These are phyloP conservation scores for Mus minutoides DNA, from an alignment of 2,797 vertebrate species.

Conservation along the genomic window DNA sequence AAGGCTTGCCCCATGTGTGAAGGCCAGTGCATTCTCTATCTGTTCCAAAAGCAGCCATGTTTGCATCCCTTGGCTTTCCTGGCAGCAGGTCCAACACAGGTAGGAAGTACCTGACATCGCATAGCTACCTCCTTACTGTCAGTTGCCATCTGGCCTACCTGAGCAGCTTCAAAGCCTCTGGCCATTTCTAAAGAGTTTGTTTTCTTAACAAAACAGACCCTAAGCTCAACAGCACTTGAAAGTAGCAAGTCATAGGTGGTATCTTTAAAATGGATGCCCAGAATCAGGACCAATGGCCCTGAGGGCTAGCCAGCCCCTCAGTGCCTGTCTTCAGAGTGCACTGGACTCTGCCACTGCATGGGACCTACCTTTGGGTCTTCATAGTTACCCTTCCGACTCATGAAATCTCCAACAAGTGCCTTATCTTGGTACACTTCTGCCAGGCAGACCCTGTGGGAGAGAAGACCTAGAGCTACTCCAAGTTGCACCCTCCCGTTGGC, in stretches of 20 bases:
- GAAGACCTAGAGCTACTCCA: background rate
- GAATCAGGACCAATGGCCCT: background rate
- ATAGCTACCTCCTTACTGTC: background rate
- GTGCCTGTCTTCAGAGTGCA: background rate
- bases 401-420: conserved; percentile 89
- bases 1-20: rapidly evolving
- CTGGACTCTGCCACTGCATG: rapidly evolving
- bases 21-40: background rate
- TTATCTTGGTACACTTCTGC: conserved; percentile 97
- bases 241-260: background rate
- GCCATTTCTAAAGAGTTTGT: background rate
- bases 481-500: background rate
- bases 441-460: conserved; percentile 93
- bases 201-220: background rate
- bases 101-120: background rate
- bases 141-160: background rate
- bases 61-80: background rate
- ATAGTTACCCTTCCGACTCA: conserved; percentile 91
- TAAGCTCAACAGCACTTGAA: background rate
- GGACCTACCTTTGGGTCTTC: conserved; percentile 90
- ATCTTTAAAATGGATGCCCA: background rate
- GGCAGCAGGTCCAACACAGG: background rate
- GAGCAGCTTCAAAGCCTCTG: background rate
- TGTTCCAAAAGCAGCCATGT: background rate
- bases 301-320: background rate